Base-by-base conservation (phyloP, 2,797 vertebrate genomes). In the Poecilia wingei region DNA sequence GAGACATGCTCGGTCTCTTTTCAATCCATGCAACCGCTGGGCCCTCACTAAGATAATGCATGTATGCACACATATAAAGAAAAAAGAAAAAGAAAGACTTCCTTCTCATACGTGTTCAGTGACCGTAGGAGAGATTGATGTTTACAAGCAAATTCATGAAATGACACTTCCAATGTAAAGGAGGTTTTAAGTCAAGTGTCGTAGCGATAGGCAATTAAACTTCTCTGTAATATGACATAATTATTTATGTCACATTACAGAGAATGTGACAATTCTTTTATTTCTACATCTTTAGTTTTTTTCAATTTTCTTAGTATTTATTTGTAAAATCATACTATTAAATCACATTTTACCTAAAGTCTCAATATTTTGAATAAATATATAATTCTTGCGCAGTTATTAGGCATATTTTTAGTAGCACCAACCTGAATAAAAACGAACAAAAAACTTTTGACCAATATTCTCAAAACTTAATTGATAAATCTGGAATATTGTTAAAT, bases 1-100 rank as follows among this genome's bases (percentile, higher is more conserved):
- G 90, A 92, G 90, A 90, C 84, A 49, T 36, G 66, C 85, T 85
- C 71, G 79, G 90, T 94, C 89, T 89, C 89, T 86, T 87, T 87
- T 91, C 85, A 86, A 87, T 91, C 79, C 82, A 41, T 77, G 77
- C 18, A 77, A 73, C 64, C 73, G 74, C 72, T 72, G 75, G 46
- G 79, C 72, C 70, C 39, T 75, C 75, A 76, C 59, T 78, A 39
- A 75, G 55, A 43, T n/a, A 13, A 69, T 73, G 76, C 75, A 79
- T 36, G 57, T 51, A 51, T 80, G 51, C 57, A 41, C 55, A 74
- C 41, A 64, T 31, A 47, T 41, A 75, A n/a, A 78, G n/a, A 47
- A 33, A 43, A n/a, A 82, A 75, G 46, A 41, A 41, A 82, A 75
- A 57, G 36, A 53, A 0, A 55, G 25, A 77, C 10, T 3, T 59